Evolutionary conservation across 2,113 vertebrate species (phyloP), one percentile per base, ranked within the genome.

Genomic region (Chitala chitala): DNA sequence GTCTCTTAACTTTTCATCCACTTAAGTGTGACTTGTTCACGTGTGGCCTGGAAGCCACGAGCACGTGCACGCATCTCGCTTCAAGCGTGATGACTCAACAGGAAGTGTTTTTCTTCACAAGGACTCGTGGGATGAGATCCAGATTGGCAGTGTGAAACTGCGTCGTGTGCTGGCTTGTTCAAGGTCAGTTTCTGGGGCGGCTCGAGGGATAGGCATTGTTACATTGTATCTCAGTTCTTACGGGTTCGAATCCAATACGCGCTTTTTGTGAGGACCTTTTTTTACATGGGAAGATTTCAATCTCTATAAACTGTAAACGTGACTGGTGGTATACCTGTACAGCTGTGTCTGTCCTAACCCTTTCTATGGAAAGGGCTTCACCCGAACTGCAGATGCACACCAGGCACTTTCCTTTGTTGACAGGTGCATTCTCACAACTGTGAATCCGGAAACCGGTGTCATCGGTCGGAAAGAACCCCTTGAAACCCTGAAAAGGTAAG

Each of bases 351-450:
- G 31, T 17, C 58, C 38, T 61, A 31, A 59, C 12, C 56, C 29
- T 46, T 46, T 6, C 44, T 46, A 46, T 12, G 5, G 12, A 46
- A 31, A 59, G 20, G 38, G 33, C n/a, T 8, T 36, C n/a, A 63
- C n/a, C 17, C n/a, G 59, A 36, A 36, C 33, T 38, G 31, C 26
- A 36, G 59, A 63, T 63, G 59, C 20, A 20, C 5, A 12, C 42
- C 2, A 53, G 13, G 56, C 5, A n/a, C 61, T 51, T 80, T 2
- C 71, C 74, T 2, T 0, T 84, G n/a, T n/a, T n/a, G n/a, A n/a
- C n/a, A 99, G 97, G 76, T 99, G 97, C 79, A 44, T 98, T 80
- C 79, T 98, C 73, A 98, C 94, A 58, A 98, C 95, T 0, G 89
- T 99, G 75, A 89, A 99, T 84, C 95, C 96, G 12, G 92, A 96